A percentile compares a stretch with the other conserved stretches of the same genome.
Conservation (phyloP, 2,113 vertebrate species). For the Strix aluco region DNA sequence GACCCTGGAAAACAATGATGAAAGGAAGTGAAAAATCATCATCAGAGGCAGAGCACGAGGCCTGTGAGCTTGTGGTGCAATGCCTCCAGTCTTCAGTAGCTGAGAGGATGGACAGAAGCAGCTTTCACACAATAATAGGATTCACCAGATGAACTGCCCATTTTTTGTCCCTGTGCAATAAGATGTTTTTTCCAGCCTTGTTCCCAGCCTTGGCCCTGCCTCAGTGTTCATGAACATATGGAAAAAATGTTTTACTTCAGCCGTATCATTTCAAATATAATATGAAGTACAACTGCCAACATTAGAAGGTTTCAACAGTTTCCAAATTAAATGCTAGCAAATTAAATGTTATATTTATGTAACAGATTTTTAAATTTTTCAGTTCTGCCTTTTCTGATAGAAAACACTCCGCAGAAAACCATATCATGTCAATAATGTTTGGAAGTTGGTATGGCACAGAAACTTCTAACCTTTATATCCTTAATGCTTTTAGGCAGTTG, state of each 20-base stretch:
- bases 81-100: neutral
- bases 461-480: neutral
- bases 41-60: neutral
- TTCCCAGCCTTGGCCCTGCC: neutral
- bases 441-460: neutral
- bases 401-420: neutral
- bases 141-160: neutral
- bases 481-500: neutral
- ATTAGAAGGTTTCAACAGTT: neutral
- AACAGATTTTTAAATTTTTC: neutral
- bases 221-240: neutral
- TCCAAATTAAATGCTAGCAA: neutral
- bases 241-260: neutral
- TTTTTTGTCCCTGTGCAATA: neutral
- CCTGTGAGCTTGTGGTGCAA: accelerated
- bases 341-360: neutral
- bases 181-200: neutral
- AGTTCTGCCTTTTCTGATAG: neutral
- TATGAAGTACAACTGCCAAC: neutral
- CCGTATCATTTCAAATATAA: neutral
- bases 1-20: neutral
- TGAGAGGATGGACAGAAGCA: neutral
- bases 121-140: neutral
- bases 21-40: neutral
- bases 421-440: neutral